These are phyloP conservation scores for Ophiothrix spiculata DNA, from an alignment of 35 echinoderm and acorn worm species.

Conservation along the genomic window DNA sequence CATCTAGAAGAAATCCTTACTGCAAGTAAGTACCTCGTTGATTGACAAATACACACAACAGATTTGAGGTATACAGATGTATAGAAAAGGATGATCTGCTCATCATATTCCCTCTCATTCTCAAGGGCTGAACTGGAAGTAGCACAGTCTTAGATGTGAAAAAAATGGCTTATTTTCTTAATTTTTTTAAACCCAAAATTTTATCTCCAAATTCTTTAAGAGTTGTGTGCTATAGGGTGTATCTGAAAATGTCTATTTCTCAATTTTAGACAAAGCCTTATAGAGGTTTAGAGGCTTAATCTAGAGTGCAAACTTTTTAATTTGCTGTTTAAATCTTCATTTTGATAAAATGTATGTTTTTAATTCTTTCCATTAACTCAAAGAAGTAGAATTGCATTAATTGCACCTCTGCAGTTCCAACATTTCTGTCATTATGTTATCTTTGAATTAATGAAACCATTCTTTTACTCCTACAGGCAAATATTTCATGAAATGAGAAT, in stretches of 20 bases:
- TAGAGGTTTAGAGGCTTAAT: not conserved
- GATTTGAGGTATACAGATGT: not conserved
- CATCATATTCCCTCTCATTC: not conserved
- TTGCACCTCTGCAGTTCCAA: not conserved
- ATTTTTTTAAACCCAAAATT: no score
- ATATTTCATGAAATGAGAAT: slow-evolving; percentile 89
- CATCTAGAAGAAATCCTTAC: slow-evolving; percentile 93
- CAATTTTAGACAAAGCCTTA: no score
- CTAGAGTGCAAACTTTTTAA: not conserved
- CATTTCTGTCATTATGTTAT: not conserved
- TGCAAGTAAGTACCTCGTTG: slow-evolving; percentile 75
- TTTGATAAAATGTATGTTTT: not conserved
- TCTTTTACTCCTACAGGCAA: slow-evolving; percentile 64
- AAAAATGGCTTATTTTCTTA: not conserved
- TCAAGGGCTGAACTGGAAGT: not conserved
- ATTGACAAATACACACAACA: not conserved
- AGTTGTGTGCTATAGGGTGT: not conserved
- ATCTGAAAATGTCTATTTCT: no score
- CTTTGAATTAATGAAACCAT: not conserved
- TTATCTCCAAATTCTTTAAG: not conserved
- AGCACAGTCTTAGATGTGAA: not conserved
- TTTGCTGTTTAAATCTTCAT: not conserved
- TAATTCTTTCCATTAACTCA: not conserved
- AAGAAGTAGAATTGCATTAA: not conserved
- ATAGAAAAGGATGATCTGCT: not conserved